Conservation (phyloP, 2,797 vertebrate genomes). For the Brachymystax lenok region DNA sequence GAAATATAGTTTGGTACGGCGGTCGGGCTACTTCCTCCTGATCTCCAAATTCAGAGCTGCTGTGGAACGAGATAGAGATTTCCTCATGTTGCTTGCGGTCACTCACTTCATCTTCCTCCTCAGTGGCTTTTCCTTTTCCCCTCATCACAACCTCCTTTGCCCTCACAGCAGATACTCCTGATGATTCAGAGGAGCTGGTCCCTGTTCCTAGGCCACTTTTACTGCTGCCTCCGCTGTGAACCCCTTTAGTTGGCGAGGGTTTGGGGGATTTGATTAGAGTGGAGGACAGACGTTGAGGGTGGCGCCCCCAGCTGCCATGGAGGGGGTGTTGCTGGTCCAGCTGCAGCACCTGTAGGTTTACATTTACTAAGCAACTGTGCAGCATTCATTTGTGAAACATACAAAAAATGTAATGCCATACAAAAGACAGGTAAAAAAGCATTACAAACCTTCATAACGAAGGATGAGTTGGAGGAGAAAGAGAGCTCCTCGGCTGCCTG, state of each 20-base stretch:
- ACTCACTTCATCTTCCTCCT: slow-evolving; percentile 18
- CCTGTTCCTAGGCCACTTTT: background rate
- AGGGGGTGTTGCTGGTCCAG: slow-evolving; percentile 74
- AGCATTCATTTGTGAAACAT: background rate
- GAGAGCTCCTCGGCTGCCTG: slow-evolving; percentile 95
- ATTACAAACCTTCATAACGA: slow-evolving; percentile 74
- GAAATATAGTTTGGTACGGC: slow-evolving; percentile 26
- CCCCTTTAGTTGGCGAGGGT: slow-evolving; percentile 40
- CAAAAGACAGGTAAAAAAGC: background rate
- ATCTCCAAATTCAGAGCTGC: slow-evolving; percentile 44
- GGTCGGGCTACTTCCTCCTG: slow-evolving; percentile 15
- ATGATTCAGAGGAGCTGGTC: slow-evolving; percentile 2
- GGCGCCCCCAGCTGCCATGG: slow-evolving; percentile 44
- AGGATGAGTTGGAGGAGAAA: slow-evolving; percentile 96
- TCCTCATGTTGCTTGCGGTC: background rate
- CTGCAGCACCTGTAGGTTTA: slow-evolving; percentile 75
- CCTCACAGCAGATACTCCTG: background rate
- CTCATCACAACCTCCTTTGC: background rate
- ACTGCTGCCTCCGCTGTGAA: background rate
- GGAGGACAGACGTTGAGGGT: slow-evolving; percentile 84
- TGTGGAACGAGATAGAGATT: slow-evolving; percentile 26
- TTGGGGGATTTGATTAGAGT: slow-evolving; percentile 85
- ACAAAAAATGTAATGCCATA: background rate
- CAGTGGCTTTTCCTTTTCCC: slow-evolving; percentile 15
- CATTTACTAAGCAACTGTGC: too few species aligned